Conservation (phyloP, 2,113 vertebrate genomes). For the Colossoma macropomum region DNA sequence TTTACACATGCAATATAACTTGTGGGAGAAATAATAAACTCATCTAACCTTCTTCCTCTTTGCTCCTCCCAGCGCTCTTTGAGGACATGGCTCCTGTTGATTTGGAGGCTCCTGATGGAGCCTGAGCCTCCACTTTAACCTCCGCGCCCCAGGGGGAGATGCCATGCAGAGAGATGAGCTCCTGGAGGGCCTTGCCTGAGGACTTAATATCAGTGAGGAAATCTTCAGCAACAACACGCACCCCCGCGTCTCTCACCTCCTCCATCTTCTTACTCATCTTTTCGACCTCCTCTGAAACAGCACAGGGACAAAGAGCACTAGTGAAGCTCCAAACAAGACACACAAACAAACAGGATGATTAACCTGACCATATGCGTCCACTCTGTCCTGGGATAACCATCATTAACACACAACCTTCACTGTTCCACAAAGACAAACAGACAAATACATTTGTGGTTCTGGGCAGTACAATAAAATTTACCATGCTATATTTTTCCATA, state of each 20-base stretch:
- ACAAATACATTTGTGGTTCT: not conserved
- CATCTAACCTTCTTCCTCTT: constrained; percentile 88
- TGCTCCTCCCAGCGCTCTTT: constrained; percentile 87
- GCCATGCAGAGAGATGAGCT: constrained; percentile 84
- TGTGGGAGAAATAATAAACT: not conserved
- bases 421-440: constrained; percentile 5
- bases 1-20: no score
- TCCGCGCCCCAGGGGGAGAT: constrained; percentile 93
- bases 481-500: no score
- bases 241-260: constrained; percentile 85
- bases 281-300: constrained; percentile 90
- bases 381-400: not conserved
- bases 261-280: constrained; percentile 99
- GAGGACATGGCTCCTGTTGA: constrained; percentile 71
- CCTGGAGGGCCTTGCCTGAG: constrained; percentile 85
- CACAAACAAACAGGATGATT: not conserved
- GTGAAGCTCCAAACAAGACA: not conserved
- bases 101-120: constrained; percentile 77
- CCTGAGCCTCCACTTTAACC: constrained; percentile 82
- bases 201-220: constrained; percentile 87
- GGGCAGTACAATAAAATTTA: no score
- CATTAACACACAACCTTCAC: not conserved
- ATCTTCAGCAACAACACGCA: constrained; percentile 88
- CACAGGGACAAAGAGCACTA: not conserved
- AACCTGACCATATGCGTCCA: not conserved